Evolutionary conservation across 2,888 invertebrate genomes (phyloP).

Genomic region (Nephrotoma appendiculata): DNA sequence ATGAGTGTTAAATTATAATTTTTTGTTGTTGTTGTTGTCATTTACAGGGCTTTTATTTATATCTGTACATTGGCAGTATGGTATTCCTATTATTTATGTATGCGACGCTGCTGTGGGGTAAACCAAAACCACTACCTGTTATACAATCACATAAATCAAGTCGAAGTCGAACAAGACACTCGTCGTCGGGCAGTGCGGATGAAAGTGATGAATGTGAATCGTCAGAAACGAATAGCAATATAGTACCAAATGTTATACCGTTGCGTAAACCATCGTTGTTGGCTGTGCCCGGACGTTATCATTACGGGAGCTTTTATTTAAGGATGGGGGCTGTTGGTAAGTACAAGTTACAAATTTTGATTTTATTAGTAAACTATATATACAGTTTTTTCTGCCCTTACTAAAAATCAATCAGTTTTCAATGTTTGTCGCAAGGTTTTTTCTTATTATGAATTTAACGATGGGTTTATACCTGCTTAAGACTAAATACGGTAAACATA

Average conservation of each 20-base stretch:
- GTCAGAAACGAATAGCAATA: constrained; percentile 21
- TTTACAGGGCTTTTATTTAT: constrained; percentile 66
- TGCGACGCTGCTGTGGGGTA: constrained; percentile 55
- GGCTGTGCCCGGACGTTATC: constrained; percentile 43
- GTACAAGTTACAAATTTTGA: constrained; percentile 17
- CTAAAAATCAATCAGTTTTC: too few relatives aligned
- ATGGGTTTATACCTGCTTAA: too few relatives aligned
- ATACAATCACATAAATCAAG: constrained; percentile 8
- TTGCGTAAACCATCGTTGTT: constrained; percentile 35
- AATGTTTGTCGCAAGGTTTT: too few relatives aligned
- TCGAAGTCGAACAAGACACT: constrained; percentile 11
- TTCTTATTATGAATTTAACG: too few relatives aligned
- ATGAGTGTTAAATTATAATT: not conserved
- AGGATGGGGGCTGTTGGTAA: constrained; percentile 85
- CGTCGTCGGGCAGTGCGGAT: constrained; percentile 44
- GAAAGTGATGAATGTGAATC: constrained; percentile 36
- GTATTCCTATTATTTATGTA: constrained; percentile 73
- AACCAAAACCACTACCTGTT: constrained; percentile 39
- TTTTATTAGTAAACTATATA: not conserved
- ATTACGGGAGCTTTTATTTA: constrained; percentile 85
- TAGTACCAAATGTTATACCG: constrained; percentile 24
- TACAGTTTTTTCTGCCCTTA: too few relatives aligned
- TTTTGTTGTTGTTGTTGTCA: not conserved
- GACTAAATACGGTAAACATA: too few relatives aligned
- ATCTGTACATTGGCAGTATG: constrained; percentile 77